Conservation (phyloP, 2,888 invertebrate genomes). For the Ceraclea dissimilis region DNA sequence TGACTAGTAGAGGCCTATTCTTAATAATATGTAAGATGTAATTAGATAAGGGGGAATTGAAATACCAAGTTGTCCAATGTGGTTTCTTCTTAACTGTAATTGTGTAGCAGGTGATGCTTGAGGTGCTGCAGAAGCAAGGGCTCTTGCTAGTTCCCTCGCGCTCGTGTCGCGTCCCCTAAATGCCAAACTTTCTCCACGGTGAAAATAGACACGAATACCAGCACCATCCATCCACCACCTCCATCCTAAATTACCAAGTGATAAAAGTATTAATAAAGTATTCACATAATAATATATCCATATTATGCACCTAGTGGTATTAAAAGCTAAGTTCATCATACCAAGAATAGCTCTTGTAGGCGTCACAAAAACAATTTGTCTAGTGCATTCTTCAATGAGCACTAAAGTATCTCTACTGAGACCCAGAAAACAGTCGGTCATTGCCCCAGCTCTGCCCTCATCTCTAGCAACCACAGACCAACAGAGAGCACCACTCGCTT, state of each 20-base stretch:
- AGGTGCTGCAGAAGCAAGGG: slow-evolving; percentile 72
- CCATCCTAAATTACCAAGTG: slow-evolving; percentile 36
- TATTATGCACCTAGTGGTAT: not conserved
- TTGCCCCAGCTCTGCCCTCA: slow-evolving; percentile 39
- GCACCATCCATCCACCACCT: slow-evolving; percentile 45
- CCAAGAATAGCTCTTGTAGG: slow-evolving; percentile 75
- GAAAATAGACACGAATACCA: slow-evolving; percentile 79
- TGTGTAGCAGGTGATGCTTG: slow-evolving; percentile 68
- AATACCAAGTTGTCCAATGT: slow-evolving; percentile 63
- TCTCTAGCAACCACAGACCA: slow-evolving; percentile 65
- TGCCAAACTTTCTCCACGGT: slow-evolving; percentile 88
- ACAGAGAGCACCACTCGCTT: slow-evolving; percentile 72
- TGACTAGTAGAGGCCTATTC: no score
- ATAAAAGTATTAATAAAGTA: no score
- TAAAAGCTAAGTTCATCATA: slow-evolving; percentile 15
- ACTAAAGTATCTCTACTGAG: slow-evolving; percentile 84
- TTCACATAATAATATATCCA: not conserved
- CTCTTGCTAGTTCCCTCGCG: slow-evolving; percentile 69
- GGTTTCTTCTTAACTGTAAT: slow-evolving; percentile 71
- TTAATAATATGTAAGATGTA: no score
- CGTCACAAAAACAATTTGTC: slow-evolving; percentile 78
- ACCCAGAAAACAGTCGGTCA: slow-evolving; percentile 74
- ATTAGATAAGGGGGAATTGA: not conserved
- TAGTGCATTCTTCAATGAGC: slow-evolving; percentile 72
- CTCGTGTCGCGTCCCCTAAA: slow-evolving; percentile 66